These are phyloP conservation scores for Actinemys pallida DNA, from an alignment of 2,113 vertebrate genomes.

Conservation along the genomic window DNA sequence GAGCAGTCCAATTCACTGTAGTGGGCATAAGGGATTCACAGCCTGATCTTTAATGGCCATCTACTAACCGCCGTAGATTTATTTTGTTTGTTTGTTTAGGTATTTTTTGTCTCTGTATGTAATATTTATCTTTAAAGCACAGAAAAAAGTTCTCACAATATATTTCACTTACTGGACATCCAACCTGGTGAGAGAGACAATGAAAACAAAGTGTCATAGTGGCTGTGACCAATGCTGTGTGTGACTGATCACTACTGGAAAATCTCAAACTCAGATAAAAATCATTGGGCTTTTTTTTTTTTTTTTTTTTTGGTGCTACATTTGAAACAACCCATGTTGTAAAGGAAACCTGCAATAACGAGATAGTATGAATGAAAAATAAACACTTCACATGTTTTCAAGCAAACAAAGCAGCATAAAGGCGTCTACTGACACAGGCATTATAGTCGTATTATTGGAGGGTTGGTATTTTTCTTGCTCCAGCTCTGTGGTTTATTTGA, in stretches of 20 bases:
- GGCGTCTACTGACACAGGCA: constrained; percentile 62
- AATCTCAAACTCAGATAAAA: constrained; percentile 81
- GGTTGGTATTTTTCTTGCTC: constrained; percentile 73
- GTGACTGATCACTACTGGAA: constrained; percentile 74
- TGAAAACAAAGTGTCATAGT: constrained; percentile 61
- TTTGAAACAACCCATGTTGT: constrained; percentile 77
- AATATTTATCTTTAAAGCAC: constrained; percentile 61
- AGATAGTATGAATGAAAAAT: constrained; percentile 85
- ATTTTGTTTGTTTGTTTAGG: neutral
- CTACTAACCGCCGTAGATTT: neutral
- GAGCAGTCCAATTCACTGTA: neutral
- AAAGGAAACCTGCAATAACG: constrained; percentile 84
- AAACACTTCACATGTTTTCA: constrained; percentile 82
- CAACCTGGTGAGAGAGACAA: constrained; percentile 71
- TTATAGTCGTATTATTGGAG: constrained; percentile 75
- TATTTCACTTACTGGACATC: constrained; percentile 57
- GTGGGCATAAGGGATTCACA: neutral
- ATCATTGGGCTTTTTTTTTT: constrained; percentile 71
- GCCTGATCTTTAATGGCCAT: neutral
- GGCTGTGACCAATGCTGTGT: constrained; percentile 65
- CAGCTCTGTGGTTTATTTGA: constrained; percentile 62
- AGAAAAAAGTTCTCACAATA: constrained; percentile 40
- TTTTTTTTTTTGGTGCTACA: constrained; percentile 46
- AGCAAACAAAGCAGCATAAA: constrained; percentile 60
- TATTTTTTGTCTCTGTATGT: neutral